Evolutionary conservation across 2,888 invertebrate genomes (phyloP).

Genomic region (Protophormia terraenovae): DNA sequence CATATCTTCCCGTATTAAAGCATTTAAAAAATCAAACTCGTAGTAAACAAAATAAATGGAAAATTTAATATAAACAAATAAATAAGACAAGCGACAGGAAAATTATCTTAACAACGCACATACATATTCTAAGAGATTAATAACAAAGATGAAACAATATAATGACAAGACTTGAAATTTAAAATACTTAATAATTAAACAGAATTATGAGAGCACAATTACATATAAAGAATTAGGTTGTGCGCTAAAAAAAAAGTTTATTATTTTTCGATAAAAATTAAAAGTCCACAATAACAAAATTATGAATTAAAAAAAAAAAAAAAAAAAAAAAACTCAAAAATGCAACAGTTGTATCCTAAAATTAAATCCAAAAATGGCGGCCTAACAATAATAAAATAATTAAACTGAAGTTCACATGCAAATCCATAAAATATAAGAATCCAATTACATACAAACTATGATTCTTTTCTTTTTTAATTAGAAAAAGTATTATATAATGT

Average conservation of each 20-base stretch:
- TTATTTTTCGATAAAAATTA: too few species aligned
- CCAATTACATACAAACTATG: not conserved
- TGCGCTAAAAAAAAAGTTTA: not conserved
- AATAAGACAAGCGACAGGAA: not conserved
- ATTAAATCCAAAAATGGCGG: conserved; percentile 14
- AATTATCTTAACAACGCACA: conserved; percentile 47
- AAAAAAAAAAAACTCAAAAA: conserved; percentile 7
- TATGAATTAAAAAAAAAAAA: not conserved
- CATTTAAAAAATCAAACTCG: conserved; percentile 29
- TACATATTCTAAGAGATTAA: conserved; percentile 43
- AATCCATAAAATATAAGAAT: not conserved
- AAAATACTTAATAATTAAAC: not conserved
- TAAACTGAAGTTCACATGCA: not conserved
- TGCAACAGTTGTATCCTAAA: conserved; percentile 38
- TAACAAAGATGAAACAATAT: conserved; percentile 7
- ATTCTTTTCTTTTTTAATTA: conserved; percentile 12
- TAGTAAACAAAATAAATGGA: not conserved
- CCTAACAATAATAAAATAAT: not conserved
- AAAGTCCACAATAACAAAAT: not conserved
- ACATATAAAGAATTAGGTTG: conserved; percentile 27
- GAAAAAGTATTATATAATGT: conserved; percentile 48
- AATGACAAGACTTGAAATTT: conserved; percentile 49
- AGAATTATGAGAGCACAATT: conserved; percentile 29
- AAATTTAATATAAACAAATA: not conserved
- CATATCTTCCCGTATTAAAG: conserved; percentile 40